A percentile compares a stretch with the other conserved stretches of the same genome.
These are phyloP conservation scores for Coptotermes formosanus DNA, from an alignment of 1,140 invertebrate genomes.

Conservation along the genomic window DNA sequence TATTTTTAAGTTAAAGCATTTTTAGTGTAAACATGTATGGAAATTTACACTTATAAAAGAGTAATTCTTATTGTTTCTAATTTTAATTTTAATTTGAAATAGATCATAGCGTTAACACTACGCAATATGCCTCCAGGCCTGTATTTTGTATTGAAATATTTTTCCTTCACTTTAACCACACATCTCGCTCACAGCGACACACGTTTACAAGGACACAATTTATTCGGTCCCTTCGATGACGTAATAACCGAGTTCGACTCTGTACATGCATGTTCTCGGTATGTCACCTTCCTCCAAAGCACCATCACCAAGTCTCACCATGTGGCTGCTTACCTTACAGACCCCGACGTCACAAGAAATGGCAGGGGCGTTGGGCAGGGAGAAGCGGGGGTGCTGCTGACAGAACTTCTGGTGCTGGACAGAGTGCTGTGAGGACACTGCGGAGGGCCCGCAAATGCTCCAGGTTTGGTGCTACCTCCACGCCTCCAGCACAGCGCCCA, in stretches of 20 bases:
- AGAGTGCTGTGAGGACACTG: constrained; percentile 65
- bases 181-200: no score
- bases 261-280: no score
- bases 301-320: not conserved
- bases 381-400: constrained; percentile 59
- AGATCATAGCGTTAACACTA: no score
- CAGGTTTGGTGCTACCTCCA: constrained; percentile 45
- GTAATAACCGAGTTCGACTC: no score
- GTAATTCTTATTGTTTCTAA: not conserved
- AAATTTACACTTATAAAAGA: no score
- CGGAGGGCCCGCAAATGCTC: constrained; percentile 56
- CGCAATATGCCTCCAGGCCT: no score
- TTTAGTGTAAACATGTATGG: no score
- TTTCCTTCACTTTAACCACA: no score
- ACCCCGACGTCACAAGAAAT: constrained; percentile 66
- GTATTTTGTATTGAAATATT: not conserved
- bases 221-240: no score
- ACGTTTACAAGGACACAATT: no score
- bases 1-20: no score
- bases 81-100: not conserved
- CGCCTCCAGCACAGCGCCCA: constrained; percentile 43
- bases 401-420: constrained; percentile 61
- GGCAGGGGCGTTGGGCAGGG: constrained; percentile 70
- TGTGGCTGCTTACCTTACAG: constrained; percentile 56
- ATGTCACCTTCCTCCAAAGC: not conserved